phyloP scores from a whole-genome alignment of 92 coral and sea anemone genomes.

The Epizoanthus stellaris region DNA sequence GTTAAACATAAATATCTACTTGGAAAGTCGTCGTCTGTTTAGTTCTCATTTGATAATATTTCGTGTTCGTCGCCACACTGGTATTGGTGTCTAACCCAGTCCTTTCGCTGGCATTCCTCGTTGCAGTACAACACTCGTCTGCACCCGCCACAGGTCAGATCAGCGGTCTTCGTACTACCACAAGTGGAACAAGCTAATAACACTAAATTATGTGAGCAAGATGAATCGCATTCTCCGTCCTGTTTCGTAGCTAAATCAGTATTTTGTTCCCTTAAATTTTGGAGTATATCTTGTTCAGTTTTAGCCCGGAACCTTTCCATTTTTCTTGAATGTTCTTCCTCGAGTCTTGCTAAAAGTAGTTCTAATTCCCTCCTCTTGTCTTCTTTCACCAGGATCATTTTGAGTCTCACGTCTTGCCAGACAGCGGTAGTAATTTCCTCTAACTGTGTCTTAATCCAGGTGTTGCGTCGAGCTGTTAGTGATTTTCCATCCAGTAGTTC shows the following conservation, averaged over 20 bases:
- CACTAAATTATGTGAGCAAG: not conserved
- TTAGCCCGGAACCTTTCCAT: conserved; percentile 6
- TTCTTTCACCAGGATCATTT: conserved; percentile 26
- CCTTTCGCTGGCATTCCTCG: conserved; percentile 55
- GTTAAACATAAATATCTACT: too few species aligned
- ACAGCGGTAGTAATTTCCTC: conserved; percentile 37
- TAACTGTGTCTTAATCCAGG: conserved; percentile 30
- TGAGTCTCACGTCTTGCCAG: conserved; percentile 36
- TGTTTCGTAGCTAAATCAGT: not conserved
- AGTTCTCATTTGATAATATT: conserved; percentile 1
- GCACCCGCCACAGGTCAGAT: conserved; percentile 52
- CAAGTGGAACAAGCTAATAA: conserved; percentile 14
- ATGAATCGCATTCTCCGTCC: not conserved
- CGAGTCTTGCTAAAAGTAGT: conserved; percentile 28
- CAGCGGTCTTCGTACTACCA: conserved; percentile 13
- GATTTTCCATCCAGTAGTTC: conserved; percentile 9
- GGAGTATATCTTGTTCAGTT: not conserved
- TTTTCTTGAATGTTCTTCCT: conserved; percentile 20
- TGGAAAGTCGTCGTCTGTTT: too few species aligned
- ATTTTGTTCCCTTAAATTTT: not conserved
- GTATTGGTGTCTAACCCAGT: conserved; percentile 52
- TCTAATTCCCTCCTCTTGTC: conserved; percentile 30
- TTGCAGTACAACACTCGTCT: conserved; percentile 50
- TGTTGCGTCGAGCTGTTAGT: conserved; percentile 2
- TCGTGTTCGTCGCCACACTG: conserved; percentile 8